phyloP scores from a whole-genome alignment of 2,888 invertebrate genomes.

The Serrognathus titanus region DNA sequence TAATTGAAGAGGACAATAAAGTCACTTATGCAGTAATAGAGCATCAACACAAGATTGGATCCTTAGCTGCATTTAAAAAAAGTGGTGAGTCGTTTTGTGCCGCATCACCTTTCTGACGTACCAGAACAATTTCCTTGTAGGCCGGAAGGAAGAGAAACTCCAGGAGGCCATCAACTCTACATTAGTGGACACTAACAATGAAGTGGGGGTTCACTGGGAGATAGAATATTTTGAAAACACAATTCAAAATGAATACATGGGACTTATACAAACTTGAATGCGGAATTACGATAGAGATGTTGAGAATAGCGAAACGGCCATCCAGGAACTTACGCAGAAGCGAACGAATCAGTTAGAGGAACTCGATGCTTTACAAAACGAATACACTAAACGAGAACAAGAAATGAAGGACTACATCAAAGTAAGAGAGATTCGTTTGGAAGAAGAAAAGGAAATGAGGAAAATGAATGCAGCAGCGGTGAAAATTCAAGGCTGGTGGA shows the following conservation, averaged over 20 bases:
- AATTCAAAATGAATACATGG: slow-evolving; percentile 35
- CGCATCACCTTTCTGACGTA: no score
- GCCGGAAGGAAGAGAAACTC: slow-evolving; percentile 36
- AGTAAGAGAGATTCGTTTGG: slow-evolving; percentile 45
- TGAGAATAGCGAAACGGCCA: slow-evolving; percentile 36
- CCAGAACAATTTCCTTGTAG: slow-evolving; percentile 37
- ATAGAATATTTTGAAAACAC: slow-evolving; percentile 40
- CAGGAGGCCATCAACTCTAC: slow-evolving; percentile 33
- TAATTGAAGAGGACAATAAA: no score
- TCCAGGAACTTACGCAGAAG: slow-evolving; percentile 32
- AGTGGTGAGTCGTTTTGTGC: no score
- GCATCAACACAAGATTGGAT: no score
- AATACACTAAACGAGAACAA: slow-evolving; percentile 42
- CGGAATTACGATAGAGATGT: slow-evolving; percentile 39
- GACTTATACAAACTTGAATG: slow-evolving; percentile 30
- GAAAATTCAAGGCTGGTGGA: slow-evolving; percentile 73
- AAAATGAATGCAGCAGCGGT: slow-evolving; percentile 53
- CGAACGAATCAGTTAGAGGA: slow-evolving; percentile 33
- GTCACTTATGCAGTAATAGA: no score
- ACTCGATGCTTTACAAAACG: slow-evolving; percentile 3
- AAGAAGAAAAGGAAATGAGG: slow-evolving; percentile 44
- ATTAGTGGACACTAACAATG: slow-evolving; percentile 40
- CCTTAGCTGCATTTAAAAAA: no score
- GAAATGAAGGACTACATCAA: slow-evolving; percentile 51
- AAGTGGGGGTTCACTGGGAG: slow-evolving; percentile 25